Percentiles rank a stretch among this genome's conserved stretches.
phyloP scores from a whole-genome alignment of 2,888 invertebrate species.

The Molorchus minor region DNA sequence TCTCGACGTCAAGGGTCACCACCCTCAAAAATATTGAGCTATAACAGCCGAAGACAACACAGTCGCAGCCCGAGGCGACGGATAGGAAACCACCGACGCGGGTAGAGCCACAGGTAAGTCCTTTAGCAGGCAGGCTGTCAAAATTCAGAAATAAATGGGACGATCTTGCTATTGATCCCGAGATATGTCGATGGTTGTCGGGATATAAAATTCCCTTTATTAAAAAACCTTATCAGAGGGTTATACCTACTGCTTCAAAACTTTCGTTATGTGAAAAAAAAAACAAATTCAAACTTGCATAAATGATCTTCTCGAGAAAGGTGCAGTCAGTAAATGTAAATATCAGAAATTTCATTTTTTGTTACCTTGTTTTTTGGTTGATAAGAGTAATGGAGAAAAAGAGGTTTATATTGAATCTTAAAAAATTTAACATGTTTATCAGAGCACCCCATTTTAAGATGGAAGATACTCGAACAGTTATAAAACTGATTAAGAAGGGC shows the following conservation, averaged over 20 bases:
- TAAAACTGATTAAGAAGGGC: constrained; percentile 31
- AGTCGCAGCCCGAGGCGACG: not conserved
- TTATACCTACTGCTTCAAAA: not conserved
- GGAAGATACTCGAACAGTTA: constrained; percentile 42
- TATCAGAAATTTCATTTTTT: constrained; percentile 10
- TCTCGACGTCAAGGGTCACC: not conserved
- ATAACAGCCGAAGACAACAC: too few species aligned
- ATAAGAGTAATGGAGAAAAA: constrained; percentile 29
- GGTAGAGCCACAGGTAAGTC: not conserved
- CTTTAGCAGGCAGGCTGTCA: not conserved
- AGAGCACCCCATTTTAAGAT: constrained; percentile 45
- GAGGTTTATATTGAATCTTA: constrained; percentile 40
- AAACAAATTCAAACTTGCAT: not conserved
- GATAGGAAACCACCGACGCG: not conserved
- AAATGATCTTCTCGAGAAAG: not conserved
- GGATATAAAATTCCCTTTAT: constrained; percentile 14
- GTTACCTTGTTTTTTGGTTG: constrained; percentile 21
- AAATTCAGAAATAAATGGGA: not conserved
- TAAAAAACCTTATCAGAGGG: not conserved
- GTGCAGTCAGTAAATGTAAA: constrained; percentile 9
- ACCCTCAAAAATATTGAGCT: not conserved
- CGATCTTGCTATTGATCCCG: not conserved
- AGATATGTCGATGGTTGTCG: not conserved
- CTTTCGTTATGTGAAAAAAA: not conserved
- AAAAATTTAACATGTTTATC: constrained; percentile 41